Evolutionary conservation across 92 coral and sea anemone genomes (phyloP).

Genomic region (Pocillopora grandis): DNA sequence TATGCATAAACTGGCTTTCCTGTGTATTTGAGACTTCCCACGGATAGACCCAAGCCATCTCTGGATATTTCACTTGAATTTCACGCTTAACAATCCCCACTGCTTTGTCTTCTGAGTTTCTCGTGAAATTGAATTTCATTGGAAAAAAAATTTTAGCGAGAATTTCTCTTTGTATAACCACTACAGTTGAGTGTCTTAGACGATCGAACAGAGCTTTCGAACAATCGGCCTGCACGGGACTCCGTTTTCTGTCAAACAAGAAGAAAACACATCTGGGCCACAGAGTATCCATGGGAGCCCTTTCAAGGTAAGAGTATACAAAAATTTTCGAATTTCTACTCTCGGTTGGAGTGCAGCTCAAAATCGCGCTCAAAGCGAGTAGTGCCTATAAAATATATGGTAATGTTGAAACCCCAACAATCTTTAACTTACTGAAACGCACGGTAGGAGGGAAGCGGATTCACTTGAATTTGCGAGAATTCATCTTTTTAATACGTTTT

Average conservation of each 20-base stretch:
- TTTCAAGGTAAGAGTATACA: conserved; percentile 19
- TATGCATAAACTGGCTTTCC: conserved; percentile 18
- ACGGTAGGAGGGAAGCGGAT: no score
- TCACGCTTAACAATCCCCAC: not conserved
- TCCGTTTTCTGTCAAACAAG: conserved; percentile 9
- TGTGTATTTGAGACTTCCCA: conserved; percentile 28
- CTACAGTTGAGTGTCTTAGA: not conserved
- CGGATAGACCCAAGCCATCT: conserved; percentile 25
- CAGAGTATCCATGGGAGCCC: not conserved
- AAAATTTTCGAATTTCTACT: not conserved
- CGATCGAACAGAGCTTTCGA: not conserved
- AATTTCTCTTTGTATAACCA: no score
- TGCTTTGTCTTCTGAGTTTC: not conserved
- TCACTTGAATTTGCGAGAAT: no score
- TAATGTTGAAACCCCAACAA: no score
- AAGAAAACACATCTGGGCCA: not conserved
- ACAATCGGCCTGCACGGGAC: conserved; percentile 8
- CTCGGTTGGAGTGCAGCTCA: not conserved
- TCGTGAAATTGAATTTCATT: not conserved
- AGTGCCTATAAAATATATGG: not conserved
- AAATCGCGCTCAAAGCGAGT: not conserved
- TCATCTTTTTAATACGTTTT: no score
- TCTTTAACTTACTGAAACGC: no score
- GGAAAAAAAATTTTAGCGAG: not conserved
- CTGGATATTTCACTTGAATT: conserved; percentile 21